phyloP scores from a whole-genome alignment of 2,797 vertebrate genomes.

The Hylomyscus alleni region DNA sequence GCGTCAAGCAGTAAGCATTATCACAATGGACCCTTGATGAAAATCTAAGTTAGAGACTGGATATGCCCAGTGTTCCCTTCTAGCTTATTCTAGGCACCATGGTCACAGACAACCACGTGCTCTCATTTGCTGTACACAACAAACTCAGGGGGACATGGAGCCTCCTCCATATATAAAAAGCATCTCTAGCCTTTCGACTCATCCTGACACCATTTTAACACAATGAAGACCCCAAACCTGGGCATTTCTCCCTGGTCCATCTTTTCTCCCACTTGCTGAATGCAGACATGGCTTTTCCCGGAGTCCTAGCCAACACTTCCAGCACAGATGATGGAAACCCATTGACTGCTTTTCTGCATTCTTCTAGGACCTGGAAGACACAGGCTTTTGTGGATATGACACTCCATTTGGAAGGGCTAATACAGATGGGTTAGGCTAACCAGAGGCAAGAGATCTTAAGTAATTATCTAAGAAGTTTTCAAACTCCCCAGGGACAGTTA shows the following conservation, averaged over 20 bases:
- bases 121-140: not conserved
- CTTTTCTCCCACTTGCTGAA: not conserved
- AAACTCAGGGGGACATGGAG: not conserved
- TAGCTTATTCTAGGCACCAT: not conserved
- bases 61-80: not conserved
- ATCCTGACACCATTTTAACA: not conserved
- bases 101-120: not conserved
- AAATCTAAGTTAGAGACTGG: not conserved
- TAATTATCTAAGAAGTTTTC: slow-evolving; percentile 28
- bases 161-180: not conserved
- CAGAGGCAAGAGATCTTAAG: not conserved
- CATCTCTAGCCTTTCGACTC: not conserved
- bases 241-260: not conserved
- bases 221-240: not conserved
- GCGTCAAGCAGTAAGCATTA: not conserved
- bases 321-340: not conserved
- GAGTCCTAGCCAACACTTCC: not conserved
- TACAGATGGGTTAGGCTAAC: not conserved
- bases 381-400: not conserved
- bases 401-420: not conserved
- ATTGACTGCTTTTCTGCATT: not conserved
- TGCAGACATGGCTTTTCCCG: not conserved
- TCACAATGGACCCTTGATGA: not conserved
- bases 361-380: not conserved
- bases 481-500: not conserved